phyloP scores from a whole-genome alignment of 1,140 invertebrate genomes.

The Rhopalosiphum padi region DNA sequence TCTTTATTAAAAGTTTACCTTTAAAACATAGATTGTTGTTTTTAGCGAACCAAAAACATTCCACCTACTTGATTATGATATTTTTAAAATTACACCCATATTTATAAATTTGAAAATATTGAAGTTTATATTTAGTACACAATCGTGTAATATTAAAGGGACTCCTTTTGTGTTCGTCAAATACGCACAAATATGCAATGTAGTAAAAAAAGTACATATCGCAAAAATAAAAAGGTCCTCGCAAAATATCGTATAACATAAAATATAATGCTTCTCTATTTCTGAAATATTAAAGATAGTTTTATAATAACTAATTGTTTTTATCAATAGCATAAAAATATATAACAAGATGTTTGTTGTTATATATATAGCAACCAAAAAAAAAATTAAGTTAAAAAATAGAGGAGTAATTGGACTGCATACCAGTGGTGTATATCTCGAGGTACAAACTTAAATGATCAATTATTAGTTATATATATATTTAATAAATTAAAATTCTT shows the following conservation, averaged over 20 bases:
- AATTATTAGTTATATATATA: too few species aligned
- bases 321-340: not conserved
- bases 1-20: not conserved
- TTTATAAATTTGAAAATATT: too few species aligned
- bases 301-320: not conserved
- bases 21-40: too few species aligned
- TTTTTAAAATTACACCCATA: too few species aligned
- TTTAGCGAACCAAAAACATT: too few species aligned
- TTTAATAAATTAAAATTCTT: too few species aligned
- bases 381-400: not conserved
- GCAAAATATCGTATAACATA: too few species aligned
- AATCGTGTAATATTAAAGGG: not conserved
- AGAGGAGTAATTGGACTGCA: not conserved
- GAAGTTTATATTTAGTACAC: not conserved
- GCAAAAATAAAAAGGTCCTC: too few species aligned
- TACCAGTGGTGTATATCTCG: not conserved
- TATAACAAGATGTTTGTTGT: not conserved
- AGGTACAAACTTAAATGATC: too few species aligned
- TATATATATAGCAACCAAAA: not conserved
- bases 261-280: too few species aligned
- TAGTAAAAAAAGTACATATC: too few species aligned
- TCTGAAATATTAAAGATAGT: not conserved
- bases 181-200: not conserved
- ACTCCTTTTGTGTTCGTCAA: not conserved
- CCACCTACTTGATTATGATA: too few species aligned